Percentiles rank a stretch among this genome's conserved stretches.
Evolutionary conservation across 1,140 invertebrate species (phyloP).

Genomic region (Aphelenchoides besseyi): DNA sequence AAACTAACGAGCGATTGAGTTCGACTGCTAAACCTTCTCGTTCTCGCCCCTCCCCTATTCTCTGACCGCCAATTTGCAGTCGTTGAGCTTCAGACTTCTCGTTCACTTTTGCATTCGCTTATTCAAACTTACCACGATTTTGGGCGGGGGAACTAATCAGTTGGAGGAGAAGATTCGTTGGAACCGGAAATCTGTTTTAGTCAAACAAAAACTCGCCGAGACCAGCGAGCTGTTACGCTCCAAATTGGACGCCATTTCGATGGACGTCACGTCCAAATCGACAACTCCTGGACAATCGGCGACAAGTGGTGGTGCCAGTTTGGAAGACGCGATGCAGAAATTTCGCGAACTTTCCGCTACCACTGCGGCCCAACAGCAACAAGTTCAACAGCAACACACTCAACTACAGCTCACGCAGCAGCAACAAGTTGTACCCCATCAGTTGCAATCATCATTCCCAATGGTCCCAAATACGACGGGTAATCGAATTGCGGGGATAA

Average conservation of each 20-base stretch:
- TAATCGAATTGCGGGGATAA: no score
- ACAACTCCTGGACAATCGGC: not conserved
- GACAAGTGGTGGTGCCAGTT: not conserved
- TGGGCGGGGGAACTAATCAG: no score
- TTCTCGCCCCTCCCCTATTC: no score
- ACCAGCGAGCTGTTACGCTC: constrained; percentile 22
- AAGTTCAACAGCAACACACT: not conserved
- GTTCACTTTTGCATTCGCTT: no score
- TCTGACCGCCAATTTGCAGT: no score
- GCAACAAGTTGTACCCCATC: no score
- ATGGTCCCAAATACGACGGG: not conserved
- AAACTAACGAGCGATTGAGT: no score
- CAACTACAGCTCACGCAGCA: not conserved
- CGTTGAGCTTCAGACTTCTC: no score
- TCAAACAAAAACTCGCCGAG: constrained; percentile 30
- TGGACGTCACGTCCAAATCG: constrained; percentile 15
- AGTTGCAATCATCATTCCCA: not conserved
- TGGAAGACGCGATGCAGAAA: constrained; percentile 3
- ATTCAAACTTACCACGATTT: no score
- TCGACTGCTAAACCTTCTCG: no score
- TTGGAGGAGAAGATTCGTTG: no score
- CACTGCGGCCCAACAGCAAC: not conserved
- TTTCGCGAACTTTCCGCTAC: not conserved
- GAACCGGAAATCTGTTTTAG: no score
- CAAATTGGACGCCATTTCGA: constrained; percentile 13